A percentile compares a stretch with the other conserved stretches of the same genome.
phyloP scores from a whole-genome alignment of 1,140 invertebrate genomes.

The Wiebesia pumilae region DNA sequence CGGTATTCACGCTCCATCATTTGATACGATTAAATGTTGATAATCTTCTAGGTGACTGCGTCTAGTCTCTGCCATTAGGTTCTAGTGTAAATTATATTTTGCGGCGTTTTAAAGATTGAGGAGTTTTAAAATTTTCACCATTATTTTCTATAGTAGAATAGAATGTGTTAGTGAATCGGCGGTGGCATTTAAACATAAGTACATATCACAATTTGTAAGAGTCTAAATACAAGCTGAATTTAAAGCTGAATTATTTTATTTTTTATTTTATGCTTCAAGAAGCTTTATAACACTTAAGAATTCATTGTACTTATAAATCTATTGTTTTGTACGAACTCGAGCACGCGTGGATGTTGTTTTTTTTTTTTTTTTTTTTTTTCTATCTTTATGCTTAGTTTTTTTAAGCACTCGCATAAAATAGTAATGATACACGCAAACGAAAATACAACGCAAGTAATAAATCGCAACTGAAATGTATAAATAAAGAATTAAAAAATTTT shows the following conservation, averaged over 20 bases:
- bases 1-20: neutral
- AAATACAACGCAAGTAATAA: no score
- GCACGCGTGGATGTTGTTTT: neutral
- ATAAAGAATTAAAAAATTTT: no score
- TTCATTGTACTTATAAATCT: slow-evolving; percentile 25
- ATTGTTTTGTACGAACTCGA: neutral
- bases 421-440: neutral
- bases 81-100: neutral
- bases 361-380: neutral
- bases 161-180: neutral
- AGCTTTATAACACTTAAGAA: neutral
- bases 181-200: neutral
- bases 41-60: neutral
- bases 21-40: neutral
- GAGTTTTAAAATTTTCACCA: neutral
- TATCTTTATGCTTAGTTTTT: neutral
- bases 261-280: neutral
- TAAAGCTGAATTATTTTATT: neutral
- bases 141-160: neutral
- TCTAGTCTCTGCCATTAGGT: slow-evolving; percentile 19
- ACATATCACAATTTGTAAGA: neutral
- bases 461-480: no score
- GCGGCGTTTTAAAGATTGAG: neutral
- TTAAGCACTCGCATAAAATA: neutral
- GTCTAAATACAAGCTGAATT: neutral